Conservation (phyloP, 2,113 vertebrate genomes). For the Oncorhynchus gorbuscha region DNA sequence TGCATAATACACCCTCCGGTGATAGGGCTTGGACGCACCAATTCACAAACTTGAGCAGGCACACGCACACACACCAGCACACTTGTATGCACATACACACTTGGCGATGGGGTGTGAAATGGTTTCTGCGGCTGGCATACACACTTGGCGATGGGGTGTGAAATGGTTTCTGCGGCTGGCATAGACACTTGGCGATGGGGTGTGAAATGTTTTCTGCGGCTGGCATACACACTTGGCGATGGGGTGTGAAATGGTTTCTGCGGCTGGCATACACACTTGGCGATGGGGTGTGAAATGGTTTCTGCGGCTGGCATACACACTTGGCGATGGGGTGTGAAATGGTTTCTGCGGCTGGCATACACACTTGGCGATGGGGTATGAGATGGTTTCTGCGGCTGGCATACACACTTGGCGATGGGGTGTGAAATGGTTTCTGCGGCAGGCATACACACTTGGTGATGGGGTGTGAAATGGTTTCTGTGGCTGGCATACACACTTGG, state of each 20-base stretch:
- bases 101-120: slow-evolving; percentile 44
- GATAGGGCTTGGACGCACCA: slow-evolving; percentile 57
- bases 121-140: slow-evolving; percentile 46
- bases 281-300: slow-evolving; percentile 52
- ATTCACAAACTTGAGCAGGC: too few species aligned
- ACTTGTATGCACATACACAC: slow-evolving; percentile 29
- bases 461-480: slow-evolving; percentile 62
- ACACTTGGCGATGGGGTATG: slow-evolving; percentile 21
- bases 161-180: slow-evolving; percentile 55
- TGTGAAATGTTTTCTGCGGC: slow-evolving; percentile 60
- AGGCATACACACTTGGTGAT: neutral
- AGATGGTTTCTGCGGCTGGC: slow-evolving; percentile 47
- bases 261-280: neutral
- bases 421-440: slow-evolving; percentile 60
- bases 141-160: slow-evolving; percentile 28
- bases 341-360: slow-evolving; percentile 47
- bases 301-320: slow-evolving; percentile 33
- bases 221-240: too few species aligned
- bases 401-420: slow-evolving; percentile 6
- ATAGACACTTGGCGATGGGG: slow-evolving; percentile 2
- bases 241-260: slow-evolving; percentile 61
- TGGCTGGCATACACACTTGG: neutral
- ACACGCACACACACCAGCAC: too few species aligned
- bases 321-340: slow-evolving; percentile 43
- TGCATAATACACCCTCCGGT: slow-evolving; percentile 74